Evolutionary conservation across 2,888 invertebrate genomes (phyloP).

Genomic region (Eilema griseolum): DNA sequence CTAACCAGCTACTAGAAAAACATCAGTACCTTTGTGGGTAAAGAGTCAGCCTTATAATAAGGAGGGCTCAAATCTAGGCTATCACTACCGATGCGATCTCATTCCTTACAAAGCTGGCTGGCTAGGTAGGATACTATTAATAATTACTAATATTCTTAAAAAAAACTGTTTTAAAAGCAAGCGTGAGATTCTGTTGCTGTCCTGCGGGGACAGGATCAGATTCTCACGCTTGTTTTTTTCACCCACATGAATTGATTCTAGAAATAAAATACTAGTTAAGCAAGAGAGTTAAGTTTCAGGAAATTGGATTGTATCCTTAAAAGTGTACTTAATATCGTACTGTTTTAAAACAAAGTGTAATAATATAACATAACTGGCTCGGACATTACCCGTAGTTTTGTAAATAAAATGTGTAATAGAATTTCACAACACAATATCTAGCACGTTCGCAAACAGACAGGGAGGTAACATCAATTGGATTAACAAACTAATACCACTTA

Average conservation of each 20-base stretch:
- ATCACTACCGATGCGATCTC: too few species aligned
- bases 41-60: too few species aligned
- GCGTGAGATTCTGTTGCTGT: too few species aligned
- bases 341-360: background rate
- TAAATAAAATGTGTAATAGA: background rate
- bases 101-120: too few species aligned
- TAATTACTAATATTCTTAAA: too few species aligned
- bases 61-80: too few species aligned
- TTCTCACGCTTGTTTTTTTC: too few species aligned
- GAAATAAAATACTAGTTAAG: background rate
- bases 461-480: slow-evolving; percentile 42
- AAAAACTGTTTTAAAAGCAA: too few species aligned
- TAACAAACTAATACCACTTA: slow-evolving; percentile 32
- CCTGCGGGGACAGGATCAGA: too few species aligned
- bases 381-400: background rate
- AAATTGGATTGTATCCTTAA: background rate
- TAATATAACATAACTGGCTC: background rate
- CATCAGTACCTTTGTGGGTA: too few species aligned
- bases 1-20: background rate
- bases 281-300: background rate
- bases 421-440: background rate
- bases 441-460: slow-evolving; percentile 28
- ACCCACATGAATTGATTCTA: too few species aligned
- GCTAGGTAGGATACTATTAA: too few species aligned
- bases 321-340: background rate